These are phyloP conservation scores for Aphidius colemani DNA, from an alignment of 2,888 invertebrate genomes.

Conservation along the genomic window DNA sequence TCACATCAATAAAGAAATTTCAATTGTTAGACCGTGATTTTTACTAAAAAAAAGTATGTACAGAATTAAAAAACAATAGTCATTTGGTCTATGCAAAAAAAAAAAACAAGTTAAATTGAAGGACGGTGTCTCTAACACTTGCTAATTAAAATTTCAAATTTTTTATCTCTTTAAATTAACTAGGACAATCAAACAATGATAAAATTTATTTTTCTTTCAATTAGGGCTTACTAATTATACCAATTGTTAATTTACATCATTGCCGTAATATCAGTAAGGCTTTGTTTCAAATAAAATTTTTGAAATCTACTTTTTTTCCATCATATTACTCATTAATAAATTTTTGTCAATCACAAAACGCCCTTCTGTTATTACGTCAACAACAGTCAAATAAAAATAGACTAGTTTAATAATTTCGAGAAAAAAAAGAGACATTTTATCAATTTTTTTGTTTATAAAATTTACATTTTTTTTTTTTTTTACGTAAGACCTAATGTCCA, in stretches of 20 bases:
- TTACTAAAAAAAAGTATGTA: background rate
- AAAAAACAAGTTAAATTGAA: constrained; percentile 11
- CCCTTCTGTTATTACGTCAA: background rate
- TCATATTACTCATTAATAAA: constrained; percentile 18
- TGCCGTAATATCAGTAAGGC: no score
- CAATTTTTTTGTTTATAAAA: background rate
- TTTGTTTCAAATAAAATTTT: no score
- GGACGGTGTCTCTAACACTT: constrained; percentile 22
- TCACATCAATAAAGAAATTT: no score
- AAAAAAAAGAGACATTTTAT: background rate
- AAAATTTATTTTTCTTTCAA: background rate
- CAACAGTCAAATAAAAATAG: background rate
- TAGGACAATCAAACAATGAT: background rate
- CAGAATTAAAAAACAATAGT: constrained; percentile 23
- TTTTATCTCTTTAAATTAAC: background rate
- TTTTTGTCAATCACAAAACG: no score
- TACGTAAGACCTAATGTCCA: constrained; percentile 6
- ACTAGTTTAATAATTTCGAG: background rate
- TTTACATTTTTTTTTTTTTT: constrained; percentile 11
- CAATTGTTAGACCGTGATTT: no score
- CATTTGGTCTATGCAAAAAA: constrained; percentile 34
- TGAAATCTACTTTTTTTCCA: background rate
- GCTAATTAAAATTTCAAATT: background rate
- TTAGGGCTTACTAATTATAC: no score
- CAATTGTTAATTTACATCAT: no score